phyloP scores from a whole-genome alignment of 2,888 invertebrate species.

The Phymatocera aterrima region DNA sequence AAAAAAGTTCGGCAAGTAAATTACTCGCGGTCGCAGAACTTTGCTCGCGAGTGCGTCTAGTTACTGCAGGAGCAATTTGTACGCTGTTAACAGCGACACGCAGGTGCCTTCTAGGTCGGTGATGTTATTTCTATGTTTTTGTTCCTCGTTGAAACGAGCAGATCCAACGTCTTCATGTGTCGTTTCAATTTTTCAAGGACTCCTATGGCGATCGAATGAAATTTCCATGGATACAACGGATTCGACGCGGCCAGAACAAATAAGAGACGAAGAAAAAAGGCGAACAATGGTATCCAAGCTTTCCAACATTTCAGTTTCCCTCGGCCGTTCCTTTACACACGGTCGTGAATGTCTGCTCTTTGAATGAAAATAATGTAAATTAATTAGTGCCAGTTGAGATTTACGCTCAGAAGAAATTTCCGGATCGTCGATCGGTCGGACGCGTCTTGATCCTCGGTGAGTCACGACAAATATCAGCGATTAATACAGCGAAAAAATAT shows the following conservation, averaged over 20 bases:
- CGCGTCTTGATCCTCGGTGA: neutral
- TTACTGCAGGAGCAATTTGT: too few relatives aligned
- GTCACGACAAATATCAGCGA: neutral
- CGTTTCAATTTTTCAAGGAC: conserved; percentile 23
- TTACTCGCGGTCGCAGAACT: too few relatives aligned
- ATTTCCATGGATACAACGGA: neutral
- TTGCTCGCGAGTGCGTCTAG: too few relatives aligned
- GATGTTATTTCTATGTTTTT: neutral
- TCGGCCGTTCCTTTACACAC: conserved; percentile 5
- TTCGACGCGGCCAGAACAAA: neutral
- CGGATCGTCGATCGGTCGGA: neutral
- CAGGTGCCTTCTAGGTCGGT: neutral
- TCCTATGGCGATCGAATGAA: neutral
- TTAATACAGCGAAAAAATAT: neutral
- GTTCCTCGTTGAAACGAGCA: neutral
- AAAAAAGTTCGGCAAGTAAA: too few relatives aligned
- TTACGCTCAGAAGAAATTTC: neutral
- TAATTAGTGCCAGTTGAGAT: neutral
- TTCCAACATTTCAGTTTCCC: conserved; percentile 26
- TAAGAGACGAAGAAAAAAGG: conserved; percentile 23
- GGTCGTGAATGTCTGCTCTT: conserved; percentile 5
- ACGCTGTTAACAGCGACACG: too few relatives aligned
- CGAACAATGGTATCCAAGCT: conserved; percentile 40
- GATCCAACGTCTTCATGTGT: neutral
- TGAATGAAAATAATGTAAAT: conserved; percentile 25